A percentile compares a stretch with the other conserved stretches of the same genome.
These are phyloP conservation scores for Ectobius pallidus DNA, from an alignment of 2,888 invertebrate genomes.

Conservation along the genomic window DNA sequence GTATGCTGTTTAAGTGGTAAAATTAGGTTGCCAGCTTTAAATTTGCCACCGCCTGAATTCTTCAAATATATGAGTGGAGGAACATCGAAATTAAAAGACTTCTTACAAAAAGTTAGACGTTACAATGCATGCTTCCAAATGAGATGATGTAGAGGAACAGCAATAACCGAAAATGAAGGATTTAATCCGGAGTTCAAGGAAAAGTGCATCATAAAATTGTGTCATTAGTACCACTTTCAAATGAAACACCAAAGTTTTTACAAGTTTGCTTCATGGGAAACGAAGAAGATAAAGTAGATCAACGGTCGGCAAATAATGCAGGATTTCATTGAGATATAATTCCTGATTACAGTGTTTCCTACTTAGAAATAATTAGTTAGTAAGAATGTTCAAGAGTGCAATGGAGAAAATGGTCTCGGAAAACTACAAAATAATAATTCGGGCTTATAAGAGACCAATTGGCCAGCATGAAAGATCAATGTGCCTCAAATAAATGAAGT, in stretches of 20 bases:
- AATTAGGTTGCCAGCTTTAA: background rate
- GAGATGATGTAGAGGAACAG: no score
- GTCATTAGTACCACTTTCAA: no score
- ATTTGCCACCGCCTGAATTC: slow-evolving; percentile 21
- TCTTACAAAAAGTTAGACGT: no score
- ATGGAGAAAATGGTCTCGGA: slow-evolving; percentile 12
- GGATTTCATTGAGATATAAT: slow-evolving; percentile 11
- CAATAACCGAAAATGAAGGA: no score
- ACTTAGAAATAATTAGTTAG: slow-evolving; percentile 6
- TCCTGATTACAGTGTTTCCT: slow-evolving; percentile 16
- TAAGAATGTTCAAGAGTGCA: slow-evolving; percentile 18
- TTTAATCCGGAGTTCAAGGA: no score
- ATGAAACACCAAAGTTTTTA: background rate
- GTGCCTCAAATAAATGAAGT: slow-evolving; percentile 19
- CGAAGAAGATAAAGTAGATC: slow-evolving; percentile 13
- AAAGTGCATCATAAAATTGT: no score
- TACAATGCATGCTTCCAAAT: no score
- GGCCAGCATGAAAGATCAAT: slow-evolving; percentile 13
- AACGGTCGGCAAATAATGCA: slow-evolving; percentile 1
- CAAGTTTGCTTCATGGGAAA: slow-evolving; percentile 9
- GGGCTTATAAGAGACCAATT: slow-evolving; percentile 14
- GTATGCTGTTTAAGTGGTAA: background rate
- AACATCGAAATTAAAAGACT: slow-evolving; percentile 19
- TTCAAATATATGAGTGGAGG: slow-evolving; percentile 3
- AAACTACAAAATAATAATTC: slow-evolving; percentile 22